Evolutionary conservation across 1,140 invertebrate genomes (phyloP), one percentile per base, ranked within the genome.

Genomic region (Papilio polytes): DNA sequence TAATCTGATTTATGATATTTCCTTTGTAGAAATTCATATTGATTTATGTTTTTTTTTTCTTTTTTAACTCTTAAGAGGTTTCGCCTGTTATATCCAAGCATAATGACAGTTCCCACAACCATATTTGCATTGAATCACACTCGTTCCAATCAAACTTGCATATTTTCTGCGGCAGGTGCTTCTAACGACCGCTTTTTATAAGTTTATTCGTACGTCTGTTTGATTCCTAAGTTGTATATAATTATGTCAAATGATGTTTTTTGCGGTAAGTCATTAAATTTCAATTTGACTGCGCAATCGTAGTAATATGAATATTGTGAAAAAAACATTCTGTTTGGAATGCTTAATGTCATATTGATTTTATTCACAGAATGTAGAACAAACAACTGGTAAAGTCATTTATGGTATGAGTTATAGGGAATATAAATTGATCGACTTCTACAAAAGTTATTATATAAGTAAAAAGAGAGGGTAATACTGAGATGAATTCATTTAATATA

Each of bases 231-330:
- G 10, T 63, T 63, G 59, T 63, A 63, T 26, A 63, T 70, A 31
- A 70, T 70, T 70, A 31, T 70, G 36, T 70, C 26, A 70, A 31
- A 70, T 31, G 26, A 12, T 31, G 63, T 26, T 70, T 70, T 70
- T 70, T 70, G 26, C 63, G 15, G 3, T 70, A 66, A 18, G 41
- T 46, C 72, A 36, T 73, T 73, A 44, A 3, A 73, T 46, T 73
- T 73, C 72, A 73, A 73, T 73, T 73, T 73, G 36, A 73, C n/a
- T 73, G 13, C 18, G 36, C 70, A 73, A 41, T 31, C 70, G 31
- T n/a, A 44, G 1, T 73, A 13, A 73, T 44, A 41, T 73, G 22
- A 31, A 66, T 63, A 63, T 66, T 26, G 22, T 66, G n/a, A 22
- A 66, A 66, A 63, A 3, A 59, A 20, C 46, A 48, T 20, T 18